A percentile compares a stretch with the other conserved stretches of the same genome.
Evolutionary conservation across 2,113 vertebrate species (phyloP).

Genomic region (Tetraodon nigroviridis): DNA sequence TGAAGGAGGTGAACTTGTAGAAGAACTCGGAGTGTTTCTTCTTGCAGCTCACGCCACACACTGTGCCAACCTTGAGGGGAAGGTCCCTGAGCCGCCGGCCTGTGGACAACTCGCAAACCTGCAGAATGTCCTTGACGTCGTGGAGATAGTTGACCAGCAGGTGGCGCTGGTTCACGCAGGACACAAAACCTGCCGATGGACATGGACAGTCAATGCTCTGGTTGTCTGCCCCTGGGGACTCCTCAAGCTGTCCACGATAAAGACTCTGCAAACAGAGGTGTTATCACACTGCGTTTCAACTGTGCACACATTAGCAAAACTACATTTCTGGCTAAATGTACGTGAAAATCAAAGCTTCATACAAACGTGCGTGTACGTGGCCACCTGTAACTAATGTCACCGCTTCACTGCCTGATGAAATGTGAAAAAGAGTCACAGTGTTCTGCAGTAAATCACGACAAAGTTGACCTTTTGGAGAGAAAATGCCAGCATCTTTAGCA

Average conservation of each 20-base stretch:
- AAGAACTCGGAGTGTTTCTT: slow-evolving; percentile 75
- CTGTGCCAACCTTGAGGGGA: slow-evolving; percentile 70
- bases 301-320: too few relatives aligned
- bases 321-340: too few relatives aligned
- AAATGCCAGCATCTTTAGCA: neutral
- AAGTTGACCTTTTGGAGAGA: too few relatives aligned
- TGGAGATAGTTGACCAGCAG: slow-evolving; percentile 75
- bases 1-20: slow-evolving; percentile 77
- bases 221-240: neutral
- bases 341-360: neutral
- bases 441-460: too few relatives aligned
- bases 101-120: slow-evolving; percentile 59
- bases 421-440: neutral
- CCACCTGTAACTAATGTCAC: neutral
- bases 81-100: slow-evolving; percentile 61
- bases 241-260: neutral
- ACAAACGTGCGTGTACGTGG: too few relatives aligned
- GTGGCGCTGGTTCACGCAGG: slow-evolving; percentile 71
- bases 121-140: slow-evolving; percentile 75
- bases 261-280: neutral
- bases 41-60: slow-evolving; percentile 73
- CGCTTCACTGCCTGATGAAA: neutral
- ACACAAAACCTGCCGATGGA: slow-evolving; percentile 61
- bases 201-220: neutral
- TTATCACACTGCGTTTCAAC: too few relatives aligned